Percentiles rank a stretch among this genome's conserved stretches.
Evolutionary conservation across 2,888 invertebrate species (phyloP).

Genomic region (Shargacucullia verbasci): DNA sequence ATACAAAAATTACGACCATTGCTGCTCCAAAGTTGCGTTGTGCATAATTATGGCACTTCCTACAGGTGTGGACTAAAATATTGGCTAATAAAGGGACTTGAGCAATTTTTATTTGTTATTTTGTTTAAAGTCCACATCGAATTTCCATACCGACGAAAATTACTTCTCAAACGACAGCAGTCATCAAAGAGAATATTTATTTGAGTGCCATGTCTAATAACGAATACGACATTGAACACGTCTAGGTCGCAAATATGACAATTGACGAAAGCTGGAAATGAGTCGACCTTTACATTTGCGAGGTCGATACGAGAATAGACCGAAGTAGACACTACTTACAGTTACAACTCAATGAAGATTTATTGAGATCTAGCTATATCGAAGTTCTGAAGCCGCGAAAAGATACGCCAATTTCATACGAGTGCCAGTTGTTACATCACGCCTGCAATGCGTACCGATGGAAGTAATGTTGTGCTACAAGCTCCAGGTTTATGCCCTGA

Average conservation of each 20-base stretch:
- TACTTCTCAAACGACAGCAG: constrained; percentile 1
- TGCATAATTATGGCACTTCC: constrained; percentile 30
- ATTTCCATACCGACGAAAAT: constrained; percentile 6
- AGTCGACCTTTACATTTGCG: constrained; percentile 59
- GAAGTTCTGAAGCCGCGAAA: constrained; percentile 25
- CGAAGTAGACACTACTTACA: constrained; percentile 47
- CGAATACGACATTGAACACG: constrained; percentile 59
- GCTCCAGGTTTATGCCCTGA: constrained; percentile 27
- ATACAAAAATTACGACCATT: constrained; percentile 25
- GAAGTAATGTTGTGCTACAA: constrained; percentile 24
- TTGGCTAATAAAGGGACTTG: constrained; percentile 3
- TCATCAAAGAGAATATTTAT: constrained; percentile 2
- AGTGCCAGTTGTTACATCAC: constrained; percentile 47
- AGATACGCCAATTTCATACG: constrained; percentile 24
- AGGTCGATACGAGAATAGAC: constrained; percentile 66
- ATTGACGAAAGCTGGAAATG: constrained; percentile 64
- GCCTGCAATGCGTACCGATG: constrained; percentile 48
- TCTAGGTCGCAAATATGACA: constrained; percentile 60
- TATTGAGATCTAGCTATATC: constrained; percentile 37
- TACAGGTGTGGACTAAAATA: constrained; percentile 18
- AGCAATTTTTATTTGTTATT: too few relatives aligned
- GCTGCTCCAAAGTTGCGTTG: constrained; percentile 6
- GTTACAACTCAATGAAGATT: constrained; percentile 52
- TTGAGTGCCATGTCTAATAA: constrained; percentile 33
- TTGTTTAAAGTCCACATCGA: neutral